Base-by-base conservation (phyloP, 2,888 invertebrate species). In the Limnephilus auricula region DNA sequence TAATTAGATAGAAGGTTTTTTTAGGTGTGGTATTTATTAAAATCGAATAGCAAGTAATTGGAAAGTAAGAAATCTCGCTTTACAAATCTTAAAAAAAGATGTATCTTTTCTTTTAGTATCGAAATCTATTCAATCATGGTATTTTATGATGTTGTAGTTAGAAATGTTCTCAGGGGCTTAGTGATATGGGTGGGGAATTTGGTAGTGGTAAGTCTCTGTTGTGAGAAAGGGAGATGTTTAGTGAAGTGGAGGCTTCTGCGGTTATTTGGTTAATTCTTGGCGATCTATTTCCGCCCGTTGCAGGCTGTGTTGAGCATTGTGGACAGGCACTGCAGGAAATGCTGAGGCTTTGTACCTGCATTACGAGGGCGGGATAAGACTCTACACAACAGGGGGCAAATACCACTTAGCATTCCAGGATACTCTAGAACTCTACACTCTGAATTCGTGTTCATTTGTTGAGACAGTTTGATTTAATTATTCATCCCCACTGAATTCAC, bases 251-350 rank as follows among this genome's bases (percentile, higher is more conserved):
- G 82, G 82, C 32, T 50, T 50, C 15, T 79, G 88, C 30, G 88
- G 88, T 88, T 78, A 18, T 65, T 40, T 13, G 88, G 88, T 79
- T 88, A 88, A 88, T 78, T 88, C 88, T 88, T n/a, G 79, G 37
- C 88, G 78, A 34, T 79, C 88, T 18, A 31, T 50, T 86, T 31
- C 31, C 30, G n/a, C 50, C 50, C 12, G 10, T n/a, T 83, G 83
- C 25, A 10, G 83, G 18, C 25, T 65, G 65, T 65, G 65, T 65
- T 65, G 65, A 83, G 34, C 37, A n/a, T n/a, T 86, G n/a, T 50
- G 86, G 45, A 86, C 86, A 86, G 45, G 34, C 37, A 86, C 86
- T 50, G 86, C 86, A 34, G 78, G 79, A 88, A 88, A 88, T 79
- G 88, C n/a, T 25, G 31, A 65, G 30, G 87, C 87, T 87, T 87